Conservation (phyloP, 2,888 invertebrate species). For the Ommatoiulus sabulosus region DNA sequence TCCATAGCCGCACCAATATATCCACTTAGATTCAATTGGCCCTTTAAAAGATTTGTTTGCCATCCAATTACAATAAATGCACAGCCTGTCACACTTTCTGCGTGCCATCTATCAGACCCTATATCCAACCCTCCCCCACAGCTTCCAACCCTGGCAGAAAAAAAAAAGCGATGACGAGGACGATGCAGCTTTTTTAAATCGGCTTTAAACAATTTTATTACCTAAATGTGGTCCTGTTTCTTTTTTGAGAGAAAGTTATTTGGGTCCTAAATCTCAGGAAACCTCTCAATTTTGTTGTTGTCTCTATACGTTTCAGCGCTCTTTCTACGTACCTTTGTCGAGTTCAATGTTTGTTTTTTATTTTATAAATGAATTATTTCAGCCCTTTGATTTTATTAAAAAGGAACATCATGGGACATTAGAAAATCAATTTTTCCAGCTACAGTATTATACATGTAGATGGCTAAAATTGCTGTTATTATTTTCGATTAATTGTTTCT, state of each 20-base stretch:
- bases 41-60: constrained; percentile 56
- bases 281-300: not conserved
- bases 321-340: not conserved
- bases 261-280: not conserved
- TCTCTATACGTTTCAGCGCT: not conserved
- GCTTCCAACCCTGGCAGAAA: not conserved
- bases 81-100: constrained; percentile 50
- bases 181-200: constrained; percentile 35
- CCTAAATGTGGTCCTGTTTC: constrained; percentile 40
- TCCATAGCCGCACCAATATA: constrained; percentile 51
- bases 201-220: constrained; percentile 47
- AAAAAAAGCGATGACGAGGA: not conserved
- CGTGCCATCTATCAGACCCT: not conserved
- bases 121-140: not conserved
- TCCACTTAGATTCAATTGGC: constrained; percentile 56
- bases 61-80: constrained; percentile 58
- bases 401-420: not conserved
- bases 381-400: not conserved
- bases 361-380: not conserved
- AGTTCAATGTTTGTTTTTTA: not conserved
- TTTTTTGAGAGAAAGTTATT: not conserved
- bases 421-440: not conserved
- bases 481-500: too few relatives aligned
- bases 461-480: too few relatives aligned
- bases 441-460: too few relatives aligned